Conservation (phyloP, 2,797 vertebrate genomes). For the Manis crassicaudata region DNA sequence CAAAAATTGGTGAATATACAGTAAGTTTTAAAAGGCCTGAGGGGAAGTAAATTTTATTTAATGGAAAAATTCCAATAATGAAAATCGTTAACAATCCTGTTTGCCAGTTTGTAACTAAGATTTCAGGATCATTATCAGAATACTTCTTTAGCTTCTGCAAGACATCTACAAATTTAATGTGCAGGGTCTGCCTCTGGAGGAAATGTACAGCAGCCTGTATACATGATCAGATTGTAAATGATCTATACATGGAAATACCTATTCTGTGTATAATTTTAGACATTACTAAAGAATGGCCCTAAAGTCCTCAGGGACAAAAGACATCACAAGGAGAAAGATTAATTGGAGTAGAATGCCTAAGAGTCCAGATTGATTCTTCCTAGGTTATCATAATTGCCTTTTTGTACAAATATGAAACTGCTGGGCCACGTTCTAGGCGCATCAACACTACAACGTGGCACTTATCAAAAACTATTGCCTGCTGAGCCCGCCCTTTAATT, state of each 20-base stretch:
- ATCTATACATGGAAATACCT: fast-evolving
- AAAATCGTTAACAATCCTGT: not conserved
- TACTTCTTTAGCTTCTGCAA: not conserved
- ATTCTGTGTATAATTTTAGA: not conserved
- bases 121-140: not conserved
- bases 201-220: not conserved
- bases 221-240: not conserved
- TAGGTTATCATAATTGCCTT: no score
- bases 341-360: fast-evolving
- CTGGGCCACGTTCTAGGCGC: not conserved
- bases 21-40: not conserved
- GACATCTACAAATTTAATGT: not conserved
- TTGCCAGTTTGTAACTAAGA: not conserved
- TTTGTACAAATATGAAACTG: not conserved
- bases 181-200: not conserved
- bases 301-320: not conserved
- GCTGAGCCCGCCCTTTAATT: no score
- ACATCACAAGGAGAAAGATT: not conserved
- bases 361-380: not conserved
- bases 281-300: not conserved
- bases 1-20: not conserved
- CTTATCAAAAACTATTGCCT: no score
- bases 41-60: not conserved
- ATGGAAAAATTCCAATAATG: not conserved
- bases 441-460: no score